Evolutionary conservation across 2,113 vertebrate genomes (phyloP).

Genomic region (Coptodon rendalli): DNA sequence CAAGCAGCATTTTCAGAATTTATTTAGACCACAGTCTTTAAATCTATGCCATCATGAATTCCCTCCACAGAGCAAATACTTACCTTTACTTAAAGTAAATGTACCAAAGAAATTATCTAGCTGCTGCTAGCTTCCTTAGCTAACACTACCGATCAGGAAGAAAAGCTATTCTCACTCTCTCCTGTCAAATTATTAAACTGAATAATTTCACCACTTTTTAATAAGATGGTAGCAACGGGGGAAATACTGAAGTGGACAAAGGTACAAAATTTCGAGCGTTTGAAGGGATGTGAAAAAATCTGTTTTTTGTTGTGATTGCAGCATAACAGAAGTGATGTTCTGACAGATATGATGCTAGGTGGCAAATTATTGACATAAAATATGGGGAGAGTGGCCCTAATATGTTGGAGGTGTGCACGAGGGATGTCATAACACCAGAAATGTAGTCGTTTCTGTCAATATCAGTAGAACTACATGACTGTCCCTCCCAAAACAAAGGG

Average conservation of each 20-base stretch:
- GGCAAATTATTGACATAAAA: background rate
- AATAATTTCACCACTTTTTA: background rate
- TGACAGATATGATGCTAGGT: background rate
- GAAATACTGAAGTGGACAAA: background rate
- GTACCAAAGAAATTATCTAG: background rate
- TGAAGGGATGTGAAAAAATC: background rate
- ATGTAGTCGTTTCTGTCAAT: background rate
- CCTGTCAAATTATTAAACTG: background rate
- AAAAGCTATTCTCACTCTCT: background rate
- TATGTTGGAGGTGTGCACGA: background rate
- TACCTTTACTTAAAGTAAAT: background rate
- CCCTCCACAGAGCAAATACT: background rate
- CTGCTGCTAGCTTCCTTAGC: background rate
- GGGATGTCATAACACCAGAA: background rate
- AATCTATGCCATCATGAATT: background rate
- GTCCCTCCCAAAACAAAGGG: background rate
- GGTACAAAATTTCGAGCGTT: background rate
- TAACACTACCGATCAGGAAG: background rate
- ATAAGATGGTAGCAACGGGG: background rate
- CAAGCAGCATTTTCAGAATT: background rate
- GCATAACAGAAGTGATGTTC: background rate
- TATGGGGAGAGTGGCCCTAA: background rate
- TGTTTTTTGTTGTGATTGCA: background rate
- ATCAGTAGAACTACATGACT: background rate
- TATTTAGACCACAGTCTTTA: background rate